These are phyloP conservation scores for Crossaster papposus DNA, from an alignment of 53 echinoderm and acorn worm genomes.

Conservation along the genomic window DNA sequence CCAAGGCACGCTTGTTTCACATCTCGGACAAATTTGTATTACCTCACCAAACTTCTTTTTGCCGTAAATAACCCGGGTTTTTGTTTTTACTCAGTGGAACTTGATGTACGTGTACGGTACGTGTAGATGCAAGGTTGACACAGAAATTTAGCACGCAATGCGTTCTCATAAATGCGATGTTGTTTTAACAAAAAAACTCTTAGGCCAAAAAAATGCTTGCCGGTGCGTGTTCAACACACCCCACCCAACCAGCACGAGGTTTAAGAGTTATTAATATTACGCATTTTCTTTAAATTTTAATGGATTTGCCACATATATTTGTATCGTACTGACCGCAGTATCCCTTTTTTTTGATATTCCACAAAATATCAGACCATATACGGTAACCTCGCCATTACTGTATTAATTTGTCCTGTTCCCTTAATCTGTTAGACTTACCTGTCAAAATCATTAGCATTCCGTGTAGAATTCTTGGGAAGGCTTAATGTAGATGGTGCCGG, in stretches of 20 bases:
- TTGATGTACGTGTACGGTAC: background rate
- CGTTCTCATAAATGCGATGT: too few relatives aligned
- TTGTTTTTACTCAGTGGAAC: background rate
- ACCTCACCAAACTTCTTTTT: constrained; percentile 3
- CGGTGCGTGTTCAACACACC: too few relatives aligned
- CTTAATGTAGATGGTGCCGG: background rate
- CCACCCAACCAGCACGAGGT: too few relatives aligned
- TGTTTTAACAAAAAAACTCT: too few relatives aligned
- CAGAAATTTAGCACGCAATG: too few relatives aligned
- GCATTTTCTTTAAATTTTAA: too few relatives aligned
- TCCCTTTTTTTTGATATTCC: background rate
- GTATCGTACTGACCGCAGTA: background rate
- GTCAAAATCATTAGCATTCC: background rate
- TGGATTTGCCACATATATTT: too few relatives aligned
- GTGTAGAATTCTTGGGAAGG: background rate
- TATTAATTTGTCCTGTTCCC: background rate
- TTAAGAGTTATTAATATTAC: too few relatives aligned
- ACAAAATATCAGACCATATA: background rate
- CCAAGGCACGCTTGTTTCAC: constrained; percentile 22
- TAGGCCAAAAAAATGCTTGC: too few relatives aligned
- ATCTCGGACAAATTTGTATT: constrained; percentile 35
- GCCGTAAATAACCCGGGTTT: constrained; percentile 42
- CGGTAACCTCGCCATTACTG: background rate
- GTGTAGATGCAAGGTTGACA: too few relatives aligned
- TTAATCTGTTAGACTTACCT: background rate